These are phyloP conservation scores for Rhopalosiphum padi DNA, from an alignment of 1,140 invertebrate species.

Conservation along the genomic window DNA sequence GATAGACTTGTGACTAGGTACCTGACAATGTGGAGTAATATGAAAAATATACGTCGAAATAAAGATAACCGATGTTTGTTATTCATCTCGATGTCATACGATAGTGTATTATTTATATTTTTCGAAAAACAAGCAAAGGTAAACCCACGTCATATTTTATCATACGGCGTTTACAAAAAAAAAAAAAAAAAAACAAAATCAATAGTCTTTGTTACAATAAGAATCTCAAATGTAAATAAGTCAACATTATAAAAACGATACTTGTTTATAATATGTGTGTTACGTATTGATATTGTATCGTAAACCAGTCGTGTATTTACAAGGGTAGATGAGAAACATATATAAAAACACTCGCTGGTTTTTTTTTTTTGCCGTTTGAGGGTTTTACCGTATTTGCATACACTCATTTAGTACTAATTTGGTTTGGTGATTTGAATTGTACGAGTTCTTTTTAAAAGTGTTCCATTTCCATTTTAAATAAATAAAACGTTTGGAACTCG, in stretches of 20 bases:
- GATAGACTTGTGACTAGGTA: neutral
- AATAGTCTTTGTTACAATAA: neutral
- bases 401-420: slow-evolving; percentile 1
- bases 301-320: neutral
- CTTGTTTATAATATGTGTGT: neutral
- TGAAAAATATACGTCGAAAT: neutral
- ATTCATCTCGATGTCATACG: neutral
- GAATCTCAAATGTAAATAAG: neutral
- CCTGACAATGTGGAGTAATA: neutral
- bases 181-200: neutral
- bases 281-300: neutral
- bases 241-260: neutral
- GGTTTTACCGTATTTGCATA: neutral
- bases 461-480: neutral
- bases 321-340: neutral
- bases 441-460: neutral
- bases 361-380: neutral
- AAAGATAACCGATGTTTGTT: neutral
- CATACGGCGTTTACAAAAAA: neutral
- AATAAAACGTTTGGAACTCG: neutral
- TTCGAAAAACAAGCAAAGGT: neutral
- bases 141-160: neutral
- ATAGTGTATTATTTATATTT: neutral
- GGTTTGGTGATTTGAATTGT: neutral
- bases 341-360: neutral